phyloP scores from a whole-genome alignment of 2,113 vertebrate species.

The Podilymbus podiceps region DNA sequence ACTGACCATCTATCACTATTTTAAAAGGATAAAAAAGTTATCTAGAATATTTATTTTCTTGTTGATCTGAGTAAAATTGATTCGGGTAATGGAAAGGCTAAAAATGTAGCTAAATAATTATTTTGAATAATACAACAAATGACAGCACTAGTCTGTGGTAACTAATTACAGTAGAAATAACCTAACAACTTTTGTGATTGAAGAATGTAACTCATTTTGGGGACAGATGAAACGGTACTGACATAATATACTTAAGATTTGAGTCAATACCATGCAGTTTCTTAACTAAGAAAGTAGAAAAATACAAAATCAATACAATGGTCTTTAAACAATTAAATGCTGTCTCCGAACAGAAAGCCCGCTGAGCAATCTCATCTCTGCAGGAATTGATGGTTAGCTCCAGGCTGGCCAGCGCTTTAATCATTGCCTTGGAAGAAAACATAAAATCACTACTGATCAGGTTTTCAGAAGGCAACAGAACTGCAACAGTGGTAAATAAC shows the following conservation, averaged over 20 bases:
- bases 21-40: background rate
- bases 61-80: background rate
- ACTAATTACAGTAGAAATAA: background rate
- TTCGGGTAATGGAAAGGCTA: background rate
- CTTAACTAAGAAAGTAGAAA: background rate
- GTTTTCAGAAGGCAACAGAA: background rate
- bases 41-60: background rate
- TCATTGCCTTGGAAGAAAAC: background rate
- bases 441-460: background rate
- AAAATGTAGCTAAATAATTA: background rate
- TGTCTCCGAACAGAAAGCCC: background rate
- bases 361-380: background rate
- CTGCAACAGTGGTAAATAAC: background rate
- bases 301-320: background rate
- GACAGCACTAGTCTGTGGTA: background rate
- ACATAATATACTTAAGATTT: rapidly evolving
- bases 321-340: background rate
- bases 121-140: background rate
- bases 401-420: background rate
- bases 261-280: background rate
- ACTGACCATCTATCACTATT: background rate
- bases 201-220: background rate
- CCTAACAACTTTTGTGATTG: rapidly evolving
- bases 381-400: background rate
- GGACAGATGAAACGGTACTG: background rate